Percentiles rank a stretch among this genome's conserved stretches.
Evolutionary conservation across 1,140 invertebrate species (phyloP).

Genomic region (Propsilocerus akamusi): DNA sequence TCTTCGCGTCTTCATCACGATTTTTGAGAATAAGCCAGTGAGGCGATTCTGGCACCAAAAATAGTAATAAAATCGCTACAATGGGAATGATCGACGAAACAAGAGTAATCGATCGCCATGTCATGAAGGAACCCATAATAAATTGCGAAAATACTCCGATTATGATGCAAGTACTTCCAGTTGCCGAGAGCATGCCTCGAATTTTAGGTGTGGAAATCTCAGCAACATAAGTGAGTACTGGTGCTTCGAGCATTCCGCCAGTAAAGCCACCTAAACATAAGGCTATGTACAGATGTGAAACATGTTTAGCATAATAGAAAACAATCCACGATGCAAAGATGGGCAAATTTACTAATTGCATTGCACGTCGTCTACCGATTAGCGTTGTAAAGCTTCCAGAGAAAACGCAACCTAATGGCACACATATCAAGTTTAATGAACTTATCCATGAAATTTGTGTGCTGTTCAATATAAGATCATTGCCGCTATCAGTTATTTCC

Average conservation of each 20-base stretch:
- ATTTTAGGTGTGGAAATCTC: slow-evolving; percentile 60
- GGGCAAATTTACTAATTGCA: slow-evolving; percentile 33
- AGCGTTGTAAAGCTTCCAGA: slow-evolving; percentile 48
- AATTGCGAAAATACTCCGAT: slow-evolving; percentile 49
- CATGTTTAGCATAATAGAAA: slow-evolving; percentile 38
- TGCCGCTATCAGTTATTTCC: slow-evolving; percentile 24
- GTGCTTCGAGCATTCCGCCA: slow-evolving; percentile 56
- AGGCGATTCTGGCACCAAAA: slow-evolving; percentile 57
- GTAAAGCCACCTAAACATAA: slow-evolving; percentile 46
- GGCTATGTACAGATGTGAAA: slow-evolving; percentile 41
- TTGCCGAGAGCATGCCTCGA: slow-evolving; percentile 50
- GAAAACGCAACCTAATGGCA: slow-evolving; percentile 51
- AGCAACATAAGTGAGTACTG: slow-evolving; percentile 61
- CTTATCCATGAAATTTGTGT: slow-evolving; percentile 61
- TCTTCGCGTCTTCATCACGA: slow-evolving; percentile 33
- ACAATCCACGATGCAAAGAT: slow-evolving; percentile 39
- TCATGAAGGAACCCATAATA: slow-evolving; percentile 42
- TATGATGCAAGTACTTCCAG: slow-evolving; percentile 51
- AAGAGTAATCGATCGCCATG: slow-evolving; percentile 47
- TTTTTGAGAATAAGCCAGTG: slow-evolving; percentile 48
- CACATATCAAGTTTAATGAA: slow-evolving; percentile 55
- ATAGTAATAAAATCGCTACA: slow-evolving; percentile 38
- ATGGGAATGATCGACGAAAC: slow-evolving; percentile 45
- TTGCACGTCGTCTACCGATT: slow-evolving; percentile 43
- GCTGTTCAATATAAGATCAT: slow-evolving; percentile 31